Evolutionary conservation across 2,888 invertebrate species (phyloP).

Genomic region (Galeruca laticollis): DNA sequence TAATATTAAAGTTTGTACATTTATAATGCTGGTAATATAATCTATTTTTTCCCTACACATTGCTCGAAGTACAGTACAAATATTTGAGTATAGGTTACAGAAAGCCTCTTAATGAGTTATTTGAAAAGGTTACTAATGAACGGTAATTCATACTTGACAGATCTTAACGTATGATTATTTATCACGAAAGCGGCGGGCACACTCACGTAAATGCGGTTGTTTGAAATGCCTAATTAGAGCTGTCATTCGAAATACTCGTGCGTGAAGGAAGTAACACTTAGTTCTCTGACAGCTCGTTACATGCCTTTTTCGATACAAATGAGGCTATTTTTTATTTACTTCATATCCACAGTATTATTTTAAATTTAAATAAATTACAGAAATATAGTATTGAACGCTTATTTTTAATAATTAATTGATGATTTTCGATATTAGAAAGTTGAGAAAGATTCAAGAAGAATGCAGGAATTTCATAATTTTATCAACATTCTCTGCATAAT

Average conservation of each 20-base stretch:
- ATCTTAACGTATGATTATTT: slow-evolving; percentile 35
- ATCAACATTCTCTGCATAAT: too few species aligned
- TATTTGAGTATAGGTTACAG: slow-evolving; percentile 32
- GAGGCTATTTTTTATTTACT: background rate
- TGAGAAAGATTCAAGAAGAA: too few species aligned
- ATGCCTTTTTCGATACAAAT: slow-evolving; percentile 10
- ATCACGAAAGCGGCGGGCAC: slow-evolving; percentile 23
- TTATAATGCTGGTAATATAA: too few species aligned
- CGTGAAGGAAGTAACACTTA: slow-evolving; percentile 32
- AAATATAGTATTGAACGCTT: too few species aligned
- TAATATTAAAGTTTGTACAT: too few species aligned
- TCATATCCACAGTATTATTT: background rate
- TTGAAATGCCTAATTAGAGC: slow-evolving; percentile 24
- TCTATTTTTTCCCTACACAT: background rate
- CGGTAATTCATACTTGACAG: slow-evolving; percentile 35
- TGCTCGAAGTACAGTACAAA: slow-evolving; percentile 19
- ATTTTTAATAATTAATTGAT: too few species aligned
- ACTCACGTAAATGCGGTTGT: slow-evolving; percentile 25
- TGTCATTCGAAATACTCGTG: slow-evolving; percentile 19
- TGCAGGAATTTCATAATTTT: too few species aligned
- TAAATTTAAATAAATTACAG: too few species aligned
- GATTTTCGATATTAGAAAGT: too few species aligned
- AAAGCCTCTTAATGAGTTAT: slow-evolving; percentile 23
- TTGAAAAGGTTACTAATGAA: slow-evolving; percentile 36
- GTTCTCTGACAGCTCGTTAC: slow-evolving; percentile 32